A percentile compares a stretch with the other conserved stretches of the same genome.
phyloP scores from a whole-genome alignment of 2,797 vertebrate genomes.

The Takifugu ocellatus region DNA sequence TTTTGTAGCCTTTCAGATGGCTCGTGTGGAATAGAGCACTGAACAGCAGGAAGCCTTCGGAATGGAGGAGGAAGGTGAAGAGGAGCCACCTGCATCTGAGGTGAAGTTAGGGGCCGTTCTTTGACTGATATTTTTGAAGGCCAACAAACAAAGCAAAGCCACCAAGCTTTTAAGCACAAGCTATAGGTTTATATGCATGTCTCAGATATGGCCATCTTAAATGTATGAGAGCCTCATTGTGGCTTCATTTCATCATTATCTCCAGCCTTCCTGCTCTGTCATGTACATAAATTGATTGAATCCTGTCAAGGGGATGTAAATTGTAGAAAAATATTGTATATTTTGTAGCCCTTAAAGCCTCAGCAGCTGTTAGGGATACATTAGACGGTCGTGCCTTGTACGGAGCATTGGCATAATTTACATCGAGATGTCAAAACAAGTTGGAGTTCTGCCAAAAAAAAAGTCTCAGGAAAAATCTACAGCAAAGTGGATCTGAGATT shows the following conservation, averaged over 20 bases:
- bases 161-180: no score
- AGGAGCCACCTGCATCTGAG: no score
- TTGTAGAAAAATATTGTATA: not conserved
- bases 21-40: no score
- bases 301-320: conserved; percentile 24
- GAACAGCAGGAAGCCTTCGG: no score
- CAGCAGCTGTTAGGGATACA: conserved; percentile 10
- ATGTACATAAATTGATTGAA: conserved; percentile 33
- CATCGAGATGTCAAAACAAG: conserved; percentile 51
- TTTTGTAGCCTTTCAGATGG: no score
- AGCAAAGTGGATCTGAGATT: conserved; percentile 40
- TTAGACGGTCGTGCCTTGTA: conserved; percentile 42
- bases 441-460: conserved; percentile 44
- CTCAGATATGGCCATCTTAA: no score
- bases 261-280: not conserved
- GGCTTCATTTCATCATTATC: not conserved
- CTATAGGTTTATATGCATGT: no score
- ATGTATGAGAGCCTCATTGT: not conserved
- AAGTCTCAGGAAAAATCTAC: conserved; percentile 56
- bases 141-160: no score
- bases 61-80: no score
- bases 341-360: conserved; percentile 23
- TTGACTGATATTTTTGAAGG: no score
- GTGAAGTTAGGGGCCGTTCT: no score
- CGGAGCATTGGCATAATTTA: conserved; percentile 49